Percentiles rank a stretch among this genome's conserved stretches.
These are phyloP conservation scores for Gallinago jamesoni DNA, from an alignment of 2,113 vertebrate species.

Conservation along the genomic window DNA sequence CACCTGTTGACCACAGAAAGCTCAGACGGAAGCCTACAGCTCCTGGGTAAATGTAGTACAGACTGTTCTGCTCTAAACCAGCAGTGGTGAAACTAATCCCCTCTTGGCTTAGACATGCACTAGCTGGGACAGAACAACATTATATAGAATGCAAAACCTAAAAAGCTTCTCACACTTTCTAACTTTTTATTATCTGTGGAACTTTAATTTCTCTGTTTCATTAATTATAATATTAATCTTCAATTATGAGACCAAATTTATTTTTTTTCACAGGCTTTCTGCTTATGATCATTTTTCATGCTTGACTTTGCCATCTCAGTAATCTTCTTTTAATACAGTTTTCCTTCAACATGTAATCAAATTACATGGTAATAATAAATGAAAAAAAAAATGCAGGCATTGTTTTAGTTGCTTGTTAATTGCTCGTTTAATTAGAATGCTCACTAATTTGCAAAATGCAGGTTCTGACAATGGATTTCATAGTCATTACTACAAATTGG, in stretches of 20 bases:
- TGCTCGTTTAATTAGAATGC: neutral
- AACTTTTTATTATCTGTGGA: neutral
- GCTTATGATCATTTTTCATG: neutral
- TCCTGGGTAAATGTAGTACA: neutral
- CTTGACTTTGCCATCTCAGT: neutral
- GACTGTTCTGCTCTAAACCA: neutral
- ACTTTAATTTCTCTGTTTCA: neutral
- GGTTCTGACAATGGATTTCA: neutral
- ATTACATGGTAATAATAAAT: neutral
- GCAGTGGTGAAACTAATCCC: neutral
- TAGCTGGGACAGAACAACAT: neutral
- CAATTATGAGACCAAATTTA: neutral
- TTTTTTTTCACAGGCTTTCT: neutral
- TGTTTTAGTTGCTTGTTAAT: slow-evolving; percentile 15
- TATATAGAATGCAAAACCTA: neutral
- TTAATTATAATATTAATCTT: neutral
- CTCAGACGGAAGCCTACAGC: neutral
- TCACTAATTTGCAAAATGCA: neutral
- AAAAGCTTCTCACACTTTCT: neutral
- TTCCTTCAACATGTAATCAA: neutral
- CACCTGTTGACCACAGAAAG: neutral
- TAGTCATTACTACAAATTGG: slow-evolving; percentile 30
- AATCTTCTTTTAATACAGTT: neutral
- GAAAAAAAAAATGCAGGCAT: neutral
- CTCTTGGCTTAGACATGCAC: neutral